Base-by-base conservation (phyloP, 2,888 invertebrate species). In the Eulithis testata region DNA sequence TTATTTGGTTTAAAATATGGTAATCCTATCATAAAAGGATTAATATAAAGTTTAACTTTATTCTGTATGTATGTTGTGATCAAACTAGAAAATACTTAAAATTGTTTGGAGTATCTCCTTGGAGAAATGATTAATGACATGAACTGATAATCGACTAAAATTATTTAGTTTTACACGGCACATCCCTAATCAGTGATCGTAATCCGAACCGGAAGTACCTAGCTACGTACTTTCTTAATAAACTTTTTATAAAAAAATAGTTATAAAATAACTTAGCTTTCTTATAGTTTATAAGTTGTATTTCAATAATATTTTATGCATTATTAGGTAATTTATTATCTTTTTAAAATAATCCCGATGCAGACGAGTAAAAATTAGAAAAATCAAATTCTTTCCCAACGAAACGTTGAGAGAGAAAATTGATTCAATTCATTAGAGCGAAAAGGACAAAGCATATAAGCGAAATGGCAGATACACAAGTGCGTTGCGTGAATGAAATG, bases 341-440 rank as follows among this genome's bases (percentile, higher is more conserved):
- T 58, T 49, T 49, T 52, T 12, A 54, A 53, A 63, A 61, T 55
- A 43, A 47, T 49, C n/a, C 49, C 49, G 9, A 36, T 37, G 51
- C 56, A 47, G 53, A 58, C 60, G n/a, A 49, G 49, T 63, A 63
- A 45, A 63, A 56, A 66, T 58, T 54, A 59, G 51, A 61, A 65
- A 69, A 85, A 82, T 82, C 77, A 78, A 84, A 86, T 83, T 84
- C 84, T 79, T 83, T 87, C 87, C 86, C 82, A 79, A 86, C 89
- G 86, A 86, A 80, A 69, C 86, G 86, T 87, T 89, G 88, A 86
- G 84, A 86, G 87, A 85, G 89, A 86, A 87, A 82, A 85, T 87
- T 92, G 91, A 90, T 90, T 90, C 87, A 93, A 93, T 94, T 94
- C 94, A 92, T 94, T 94, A 93, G 88, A 82, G 83, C 45, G 69